These are phyloP conservation scores for Tachina grossa DNA, from an alignment of 2,888 invertebrate species.

Conservation along the genomic window DNA sequence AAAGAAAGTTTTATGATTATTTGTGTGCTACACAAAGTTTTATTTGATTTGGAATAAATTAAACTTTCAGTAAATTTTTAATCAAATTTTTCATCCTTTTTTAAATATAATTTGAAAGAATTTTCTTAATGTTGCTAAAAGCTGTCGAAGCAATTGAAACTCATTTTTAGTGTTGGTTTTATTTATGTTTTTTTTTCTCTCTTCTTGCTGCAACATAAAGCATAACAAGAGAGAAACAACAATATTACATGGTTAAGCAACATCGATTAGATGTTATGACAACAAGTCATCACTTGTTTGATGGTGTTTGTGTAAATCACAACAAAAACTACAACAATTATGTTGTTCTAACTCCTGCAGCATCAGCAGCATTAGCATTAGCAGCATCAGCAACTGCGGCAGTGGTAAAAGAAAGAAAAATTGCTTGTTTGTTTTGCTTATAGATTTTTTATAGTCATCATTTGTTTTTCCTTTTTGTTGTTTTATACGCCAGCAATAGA, in stretches of 20 bases:
- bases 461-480: conserved; percentile 16
- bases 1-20: no score
- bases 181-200: conserved; percentile 1
- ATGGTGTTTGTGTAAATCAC: neutral
- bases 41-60: no score
- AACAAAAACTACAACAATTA: conserved; percentile 5
- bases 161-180: conserved; percentile 14
- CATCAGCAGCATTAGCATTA: conserved; percentile 4
- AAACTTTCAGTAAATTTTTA: neutral
- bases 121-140: neutral
- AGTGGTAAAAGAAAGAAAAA: conserved; percentile 4
- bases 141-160: conserved; percentile 5
- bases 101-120: no score
- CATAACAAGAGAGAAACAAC: conserved; percentile 8
- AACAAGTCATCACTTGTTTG: conserved; percentile 56
- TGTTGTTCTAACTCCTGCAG: conserved; percentile 22
- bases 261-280: conserved; percentile 62
- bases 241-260: conserved; percentile 54
- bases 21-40: no score
- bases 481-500: conserved; percentile 5
- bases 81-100: neutral
- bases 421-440: conserved; percentile 44
- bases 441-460: conserved; percentile 18
- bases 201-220: conserved; percentile 9
- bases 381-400: neutral